phyloP scores from a whole-genome alignment of 1,140 invertebrate genomes.

The Epicauta chinensis region DNA sequence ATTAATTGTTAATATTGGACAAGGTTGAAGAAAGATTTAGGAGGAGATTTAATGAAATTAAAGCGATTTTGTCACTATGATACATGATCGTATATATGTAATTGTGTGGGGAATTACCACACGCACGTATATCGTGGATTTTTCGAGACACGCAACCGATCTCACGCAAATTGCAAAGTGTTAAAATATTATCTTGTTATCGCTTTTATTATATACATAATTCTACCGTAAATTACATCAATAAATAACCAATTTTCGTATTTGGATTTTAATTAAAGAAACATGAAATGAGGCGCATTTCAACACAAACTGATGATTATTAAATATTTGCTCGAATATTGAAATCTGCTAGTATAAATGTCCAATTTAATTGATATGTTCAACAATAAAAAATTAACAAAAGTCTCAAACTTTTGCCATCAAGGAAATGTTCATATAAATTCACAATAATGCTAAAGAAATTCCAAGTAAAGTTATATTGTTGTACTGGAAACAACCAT shows the following conservation, averaged over 20 bases:
- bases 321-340: no score
- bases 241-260: constrained; percentile 19
- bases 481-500: no score
- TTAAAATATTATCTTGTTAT: constrained; percentile 32
- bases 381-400: no score
- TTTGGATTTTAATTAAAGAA: constrained; percentile 17
- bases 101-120: constrained; percentile 18
- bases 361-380: no score
- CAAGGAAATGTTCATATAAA: no score
- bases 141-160: constrained; percentile 11
- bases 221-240: constrained; percentile 22
- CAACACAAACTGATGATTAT: no score
- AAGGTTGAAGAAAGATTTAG: neutral
- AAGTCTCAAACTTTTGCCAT: no score
- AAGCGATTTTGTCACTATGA: constrained; percentile 21
- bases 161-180: constrained; percentile 26
- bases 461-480: no score
- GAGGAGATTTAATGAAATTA: neutral
- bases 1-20: neutral
- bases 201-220: constrained; percentile 7
- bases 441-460: no score
- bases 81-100: constrained; percentile 24
- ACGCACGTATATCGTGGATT: constrained; percentile 9
- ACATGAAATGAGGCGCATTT: no score
- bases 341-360: no score